phyloP scores from a whole-genome alignment of 2,113 vertebrate species.

The Nesospiza acunhae region DNA sequence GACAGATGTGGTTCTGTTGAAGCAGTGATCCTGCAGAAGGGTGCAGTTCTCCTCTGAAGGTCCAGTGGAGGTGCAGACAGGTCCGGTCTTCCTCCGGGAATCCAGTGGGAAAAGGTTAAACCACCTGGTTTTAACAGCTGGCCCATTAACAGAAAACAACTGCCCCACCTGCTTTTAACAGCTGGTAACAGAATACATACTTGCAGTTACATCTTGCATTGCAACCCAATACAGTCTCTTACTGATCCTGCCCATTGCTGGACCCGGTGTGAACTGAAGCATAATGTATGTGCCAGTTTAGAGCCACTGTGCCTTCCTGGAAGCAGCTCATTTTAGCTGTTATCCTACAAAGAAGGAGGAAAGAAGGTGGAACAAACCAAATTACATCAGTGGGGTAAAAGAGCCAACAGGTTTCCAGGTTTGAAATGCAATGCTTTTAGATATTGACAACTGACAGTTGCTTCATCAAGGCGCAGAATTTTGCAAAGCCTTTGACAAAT shows the following conservation, averaged over 20 bases:
- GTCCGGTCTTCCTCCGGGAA: neutral
- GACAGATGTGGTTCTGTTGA: neutral
- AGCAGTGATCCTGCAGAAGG: neutral
- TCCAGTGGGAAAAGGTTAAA: neutral
- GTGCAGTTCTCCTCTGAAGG: neutral
- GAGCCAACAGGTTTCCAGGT: neutral
- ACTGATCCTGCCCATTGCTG: neutral
- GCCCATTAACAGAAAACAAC: neutral
- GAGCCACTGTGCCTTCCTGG: accelerated
- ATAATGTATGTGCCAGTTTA: neutral
- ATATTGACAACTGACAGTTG: neutral
- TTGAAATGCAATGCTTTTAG: neutral
- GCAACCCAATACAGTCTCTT: neutral
- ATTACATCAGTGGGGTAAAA: neutral
- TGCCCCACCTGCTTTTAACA: neutral
- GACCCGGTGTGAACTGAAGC: neutral
- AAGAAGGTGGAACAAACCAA: neutral
- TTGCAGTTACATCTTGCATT: neutral
- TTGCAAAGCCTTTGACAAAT: neutral
- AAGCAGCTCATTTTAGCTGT: neutral
- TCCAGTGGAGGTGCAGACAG: neutral
- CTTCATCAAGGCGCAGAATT: neutral
- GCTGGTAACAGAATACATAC: neutral
- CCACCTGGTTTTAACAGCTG: neutral
- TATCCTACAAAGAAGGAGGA: neutral